A percentile compares a stretch with the other conserved stretches of the same genome.
Evolutionary conservation across 2,113 vertebrate species (phyloP).

Genomic region (Ia io): DNA sequence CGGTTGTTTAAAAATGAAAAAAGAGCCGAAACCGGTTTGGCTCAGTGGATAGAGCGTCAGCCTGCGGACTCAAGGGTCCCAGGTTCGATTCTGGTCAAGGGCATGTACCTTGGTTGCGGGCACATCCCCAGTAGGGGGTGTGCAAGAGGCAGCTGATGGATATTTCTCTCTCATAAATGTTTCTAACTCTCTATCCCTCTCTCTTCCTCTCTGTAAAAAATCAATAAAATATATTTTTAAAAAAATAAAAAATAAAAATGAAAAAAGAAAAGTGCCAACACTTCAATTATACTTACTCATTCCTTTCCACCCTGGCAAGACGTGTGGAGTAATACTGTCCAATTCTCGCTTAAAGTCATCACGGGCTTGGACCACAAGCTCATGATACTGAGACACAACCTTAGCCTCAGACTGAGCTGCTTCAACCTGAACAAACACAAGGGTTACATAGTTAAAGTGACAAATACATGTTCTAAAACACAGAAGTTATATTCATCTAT

Average conservation of each 20-base stretch:
- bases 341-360: constrained; percentile 94
- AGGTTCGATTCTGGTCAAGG: too few species aligned
- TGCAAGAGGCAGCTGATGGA: too few species aligned
- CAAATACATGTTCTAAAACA: not conserved
- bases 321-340: constrained; percentile 94
- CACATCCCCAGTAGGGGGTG: too few species aligned
- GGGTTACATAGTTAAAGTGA: not conserved
- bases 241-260: too few species aligned
- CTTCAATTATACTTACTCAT: constrained; percentile 88
- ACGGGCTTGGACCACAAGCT: constrained; percentile 93
- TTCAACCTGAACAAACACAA: constrained; percentile 85
- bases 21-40: too few species aligned
- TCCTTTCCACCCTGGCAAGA: constrained; percentile 95
- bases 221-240: too few species aligned
- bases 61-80: too few species aligned
- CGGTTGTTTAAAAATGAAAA: not conserved
- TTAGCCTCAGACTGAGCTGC: constrained; percentile 93
- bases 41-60: too few species aligned
- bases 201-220: too few species aligned
- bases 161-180: too few species aligned
- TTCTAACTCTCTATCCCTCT: too few species aligned
- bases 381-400: constrained; percentile 94
- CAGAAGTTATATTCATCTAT: not conserved
- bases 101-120: too few species aligned
- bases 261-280: not conserved